phyloP scores from a whole-genome alignment of 2,113 vertebrate genomes.

The Myocastor coypus region DNA sequence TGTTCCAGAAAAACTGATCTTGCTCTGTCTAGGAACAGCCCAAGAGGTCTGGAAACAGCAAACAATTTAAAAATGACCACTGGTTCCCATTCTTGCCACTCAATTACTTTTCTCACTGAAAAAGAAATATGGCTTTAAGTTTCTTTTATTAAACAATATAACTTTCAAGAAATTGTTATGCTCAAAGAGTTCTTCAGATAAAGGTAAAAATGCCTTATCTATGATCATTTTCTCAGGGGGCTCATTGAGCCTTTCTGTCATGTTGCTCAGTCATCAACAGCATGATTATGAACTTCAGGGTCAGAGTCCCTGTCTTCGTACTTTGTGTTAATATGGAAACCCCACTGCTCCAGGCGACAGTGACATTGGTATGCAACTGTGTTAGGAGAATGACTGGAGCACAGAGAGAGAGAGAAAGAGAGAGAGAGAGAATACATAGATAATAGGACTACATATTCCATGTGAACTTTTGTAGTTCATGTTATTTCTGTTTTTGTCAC shows the following conservation, averaged over 20 bases:
- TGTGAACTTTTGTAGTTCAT: background rate
- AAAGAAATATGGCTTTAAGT: background rate
- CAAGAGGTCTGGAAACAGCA: background rate
- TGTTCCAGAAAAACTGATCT: background rate
- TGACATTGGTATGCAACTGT: background rate
- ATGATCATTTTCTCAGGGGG: background rate
- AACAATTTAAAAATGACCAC: background rate
- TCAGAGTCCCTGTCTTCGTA: background rate
- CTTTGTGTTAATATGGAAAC: background rate
- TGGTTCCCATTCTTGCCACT: background rate
- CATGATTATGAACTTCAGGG: slow-evolving; percentile 26
- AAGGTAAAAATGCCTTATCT: background rate
- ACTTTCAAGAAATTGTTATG: background rate
- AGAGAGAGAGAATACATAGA: too few species aligned
- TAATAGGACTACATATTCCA: background rate
- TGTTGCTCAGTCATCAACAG: slow-evolving; percentile 30
- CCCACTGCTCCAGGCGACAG: background rate
- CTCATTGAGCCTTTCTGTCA: slow-evolving; percentile 11
- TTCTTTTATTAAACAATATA: background rate
- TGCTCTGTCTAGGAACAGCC: background rate
- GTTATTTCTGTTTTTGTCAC: background rate
- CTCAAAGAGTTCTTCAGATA: background rate
- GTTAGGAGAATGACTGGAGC: background rate
- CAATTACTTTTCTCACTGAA: background rate
- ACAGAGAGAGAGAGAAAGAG: too few species aligned